Percentiles rank a stretch among this genome's conserved stretches.
phyloP scores from a whole-genome alignment of 2,113 vertebrate species.

The Eclectus roratus region DNA sequence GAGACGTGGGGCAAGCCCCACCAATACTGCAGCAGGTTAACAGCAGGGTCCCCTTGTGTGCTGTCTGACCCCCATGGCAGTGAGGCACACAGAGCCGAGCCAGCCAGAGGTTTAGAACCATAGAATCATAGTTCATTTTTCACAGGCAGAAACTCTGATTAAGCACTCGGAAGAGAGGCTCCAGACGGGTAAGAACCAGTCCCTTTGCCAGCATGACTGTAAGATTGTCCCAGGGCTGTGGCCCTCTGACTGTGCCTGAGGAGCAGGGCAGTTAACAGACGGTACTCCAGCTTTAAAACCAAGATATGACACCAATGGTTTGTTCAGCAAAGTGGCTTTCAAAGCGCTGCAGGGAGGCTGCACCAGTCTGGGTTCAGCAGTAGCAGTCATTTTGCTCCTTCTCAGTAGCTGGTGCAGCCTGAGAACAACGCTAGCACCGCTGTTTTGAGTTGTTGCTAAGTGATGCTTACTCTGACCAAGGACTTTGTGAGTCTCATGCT shows the following conservation, averaged over 20 bases:
- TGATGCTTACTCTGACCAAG: background rate
- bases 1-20: background rate
- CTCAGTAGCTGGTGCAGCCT: background rate
- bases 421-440: background rate
- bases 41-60: accelerated
- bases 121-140: background rate
- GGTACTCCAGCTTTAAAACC: background rate
- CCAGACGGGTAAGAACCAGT: background rate
- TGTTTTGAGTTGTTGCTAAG: background rate
- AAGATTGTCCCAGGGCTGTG: background rate
- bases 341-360: background rate
- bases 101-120: background rate
- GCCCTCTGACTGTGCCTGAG: accelerated
- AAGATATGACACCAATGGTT: background rate
- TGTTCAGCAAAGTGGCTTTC: background rate
- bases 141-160: background rate
- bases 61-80: accelerated
- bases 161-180: background rate
- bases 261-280: background rate
- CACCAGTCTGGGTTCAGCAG: background rate
- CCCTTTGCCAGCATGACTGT: background rate
- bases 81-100: background rate
- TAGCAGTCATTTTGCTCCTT: background rate
- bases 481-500: background rate
- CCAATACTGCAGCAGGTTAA: background rate